phyloP scores from a whole-genome alignment of 2,113 vertebrate species.

The Crotalus viridis region DNA sequence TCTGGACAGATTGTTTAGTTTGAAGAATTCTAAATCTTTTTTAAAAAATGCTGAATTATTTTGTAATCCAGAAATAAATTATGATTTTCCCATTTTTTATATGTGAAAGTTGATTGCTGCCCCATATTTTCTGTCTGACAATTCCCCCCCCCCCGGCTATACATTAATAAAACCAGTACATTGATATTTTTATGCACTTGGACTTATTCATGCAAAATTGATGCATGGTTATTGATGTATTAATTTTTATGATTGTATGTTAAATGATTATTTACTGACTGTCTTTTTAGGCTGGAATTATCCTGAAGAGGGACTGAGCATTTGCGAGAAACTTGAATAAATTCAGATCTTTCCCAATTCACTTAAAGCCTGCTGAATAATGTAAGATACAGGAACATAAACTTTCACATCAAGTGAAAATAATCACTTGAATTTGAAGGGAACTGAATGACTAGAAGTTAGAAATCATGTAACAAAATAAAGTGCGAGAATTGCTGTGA shows the following conservation, averaged over 20 bases:
- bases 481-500: not conserved
- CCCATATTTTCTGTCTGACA: not conserved
- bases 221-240: not conserved
- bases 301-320: not conserved
- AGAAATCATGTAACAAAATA: not conserved
- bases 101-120: not conserved
- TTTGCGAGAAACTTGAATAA: not conserved
- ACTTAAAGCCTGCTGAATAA: not conserved
- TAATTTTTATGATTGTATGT: not conserved
- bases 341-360: not conserved
- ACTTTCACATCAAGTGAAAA: not conserved
- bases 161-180: not conserved
- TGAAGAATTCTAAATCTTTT: not conserved
- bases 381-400: not conserved
- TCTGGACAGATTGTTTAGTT: not conserved
- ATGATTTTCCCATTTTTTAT: not conserved
- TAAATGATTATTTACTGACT: not conserved
- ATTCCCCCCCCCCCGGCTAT: not conserved
- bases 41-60: not conserved
- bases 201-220: not conserved
- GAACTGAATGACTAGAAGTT: not conserved
- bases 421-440: not conserved
- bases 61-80: not conserved
- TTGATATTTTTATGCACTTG: not conserved
- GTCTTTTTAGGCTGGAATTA: not conserved